Evolutionary conservation across 2,888 invertebrate genomes (phyloP).

Genomic region (Drosophila parthenogenetica): DNA sequence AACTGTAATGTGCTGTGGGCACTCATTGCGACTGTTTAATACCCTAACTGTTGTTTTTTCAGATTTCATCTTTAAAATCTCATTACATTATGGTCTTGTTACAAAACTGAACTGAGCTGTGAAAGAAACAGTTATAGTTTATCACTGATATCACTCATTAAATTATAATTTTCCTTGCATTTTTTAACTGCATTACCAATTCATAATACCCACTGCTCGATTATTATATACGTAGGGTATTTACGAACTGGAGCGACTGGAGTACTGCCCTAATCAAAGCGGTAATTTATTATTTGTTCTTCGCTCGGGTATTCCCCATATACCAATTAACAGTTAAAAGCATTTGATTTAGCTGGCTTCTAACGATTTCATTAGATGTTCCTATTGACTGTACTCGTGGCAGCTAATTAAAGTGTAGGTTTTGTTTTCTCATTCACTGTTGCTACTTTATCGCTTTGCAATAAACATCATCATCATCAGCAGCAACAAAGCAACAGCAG

Average conservation of each 20-base stretch:
- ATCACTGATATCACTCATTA: no score
- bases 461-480: conserved; percentile 50
- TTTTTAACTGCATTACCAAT: no score
- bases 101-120: no score
- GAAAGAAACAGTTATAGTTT: no score
- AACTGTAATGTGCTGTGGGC: neutral
- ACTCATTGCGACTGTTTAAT: neutral
- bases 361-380: conserved; percentile 71
- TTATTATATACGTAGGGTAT: neutral
- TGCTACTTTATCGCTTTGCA: conserved; percentile 72
- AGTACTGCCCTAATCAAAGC: conserved; percentile 42
- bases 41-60: neutral
- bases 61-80: no score
- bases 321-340: conserved; percentile 76
- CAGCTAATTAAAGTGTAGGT: conserved; percentile 67
- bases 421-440: conserved; percentile 41
- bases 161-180: no score
- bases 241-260: neutral
- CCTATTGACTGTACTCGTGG: conserved; percentile 33
- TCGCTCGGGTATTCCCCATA: conserved; percentile 60
- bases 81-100: no score
- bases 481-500: conserved; percentile 34
- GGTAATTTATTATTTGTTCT: conserved; percentile 71
- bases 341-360: conserved; percentile 65
- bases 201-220: neutral